Conservation (phyloP, 2,113 vertebrate genomes). For the Oreochromis tanganicae region DNA sequence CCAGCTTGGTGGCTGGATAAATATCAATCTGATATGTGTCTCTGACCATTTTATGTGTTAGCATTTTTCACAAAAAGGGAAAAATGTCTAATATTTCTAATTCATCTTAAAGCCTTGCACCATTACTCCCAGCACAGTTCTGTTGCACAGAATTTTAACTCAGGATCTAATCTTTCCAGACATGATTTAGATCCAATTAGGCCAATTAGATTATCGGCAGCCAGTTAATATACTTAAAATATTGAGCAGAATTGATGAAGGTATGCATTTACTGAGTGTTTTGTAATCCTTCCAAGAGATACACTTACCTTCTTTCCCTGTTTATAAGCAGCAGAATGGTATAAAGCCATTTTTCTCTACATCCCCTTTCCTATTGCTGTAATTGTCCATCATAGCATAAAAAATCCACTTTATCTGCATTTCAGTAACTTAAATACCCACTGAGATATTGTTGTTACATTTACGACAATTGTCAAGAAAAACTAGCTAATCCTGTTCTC, state of each 20-base stretch:
- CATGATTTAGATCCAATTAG: neutral
- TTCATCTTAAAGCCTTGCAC: neutral
- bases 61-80: neutral
- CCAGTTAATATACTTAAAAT: neutral
- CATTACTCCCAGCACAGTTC: neutral
- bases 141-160: neutral
- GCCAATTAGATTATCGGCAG: neutral
- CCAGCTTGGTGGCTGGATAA: neutral
- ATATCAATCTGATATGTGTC: neutral
- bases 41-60: neutral
- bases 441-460: neutral
- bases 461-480: neutral
- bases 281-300: neutral
- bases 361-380: neutral
- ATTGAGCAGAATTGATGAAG: neutral
- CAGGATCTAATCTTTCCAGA: neutral
- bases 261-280: neutral
- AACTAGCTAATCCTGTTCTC: neutral
- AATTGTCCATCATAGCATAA: neutral
- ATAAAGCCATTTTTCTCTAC: neutral
- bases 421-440: neutral
- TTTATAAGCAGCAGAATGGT: neutral
- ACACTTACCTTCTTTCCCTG: rapidly evolving
- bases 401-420: neutral
- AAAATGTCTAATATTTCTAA: neutral